A percentile compares a stretch with the other conserved stretches of the same genome.
phyloP scores from a whole-genome alignment of 2,797 vertebrate genomes.

The Pitangus sulphuratus region DNA sequence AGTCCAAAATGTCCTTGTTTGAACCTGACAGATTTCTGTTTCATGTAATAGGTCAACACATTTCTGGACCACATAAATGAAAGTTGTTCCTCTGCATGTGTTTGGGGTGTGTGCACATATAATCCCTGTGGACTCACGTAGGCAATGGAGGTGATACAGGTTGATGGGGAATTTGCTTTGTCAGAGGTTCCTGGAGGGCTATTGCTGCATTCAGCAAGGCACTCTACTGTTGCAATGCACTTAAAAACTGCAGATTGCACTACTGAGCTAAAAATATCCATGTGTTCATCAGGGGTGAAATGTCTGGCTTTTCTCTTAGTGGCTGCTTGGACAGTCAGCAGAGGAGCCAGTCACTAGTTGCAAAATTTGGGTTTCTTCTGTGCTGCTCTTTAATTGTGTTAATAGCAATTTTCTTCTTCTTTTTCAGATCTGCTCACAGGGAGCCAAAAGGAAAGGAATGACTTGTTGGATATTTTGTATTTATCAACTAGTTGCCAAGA shows the following conservation, averaged over 20 bases:
- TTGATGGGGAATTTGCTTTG: background rate
- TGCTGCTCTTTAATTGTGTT: no score
- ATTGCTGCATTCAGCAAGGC: background rate
- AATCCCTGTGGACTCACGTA: fast-evolving
- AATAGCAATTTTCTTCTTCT: background rate
- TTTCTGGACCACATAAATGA: background rate
- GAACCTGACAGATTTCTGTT: slow-evolving; percentile 28
- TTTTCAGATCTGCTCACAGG: background rate
- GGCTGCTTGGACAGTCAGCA: background rate
- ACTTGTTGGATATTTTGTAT: background rate
- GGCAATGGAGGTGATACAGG: background rate
- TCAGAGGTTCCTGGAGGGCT: background rate
- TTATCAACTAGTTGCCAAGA: background rate
- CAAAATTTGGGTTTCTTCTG: background rate
- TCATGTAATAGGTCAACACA: slow-evolving; percentile 41
- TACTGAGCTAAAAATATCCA: background rate
- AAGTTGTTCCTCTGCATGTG: background rate
- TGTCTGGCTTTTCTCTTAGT: background rate
- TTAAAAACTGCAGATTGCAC: background rate
- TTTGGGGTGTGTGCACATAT: background rate
- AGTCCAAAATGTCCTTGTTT: slow-evolving; percentile 33
- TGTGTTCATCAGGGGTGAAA: background rate
- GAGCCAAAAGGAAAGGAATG: background rate
- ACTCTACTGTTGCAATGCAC: background rate
- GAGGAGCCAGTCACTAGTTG: fast-evolving